Evolutionary conservation across 2,797 vertebrate genomes (phyloP), one percentile per base, ranked within the genome.

Genomic region (Spheniscus humboldti): DNA sequence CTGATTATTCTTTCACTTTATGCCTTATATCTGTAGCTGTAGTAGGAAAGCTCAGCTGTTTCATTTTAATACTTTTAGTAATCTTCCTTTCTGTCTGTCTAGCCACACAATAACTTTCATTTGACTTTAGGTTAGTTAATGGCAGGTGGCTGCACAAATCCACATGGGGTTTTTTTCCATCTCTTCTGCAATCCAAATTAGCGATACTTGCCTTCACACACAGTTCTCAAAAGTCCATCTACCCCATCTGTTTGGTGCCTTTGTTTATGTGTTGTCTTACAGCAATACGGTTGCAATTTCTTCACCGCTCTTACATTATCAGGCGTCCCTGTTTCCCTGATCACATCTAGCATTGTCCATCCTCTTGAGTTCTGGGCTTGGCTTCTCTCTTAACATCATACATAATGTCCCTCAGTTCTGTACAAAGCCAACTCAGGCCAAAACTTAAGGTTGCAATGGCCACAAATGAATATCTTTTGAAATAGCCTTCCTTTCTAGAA

Each of bases 271-370:
- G 43, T 30, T 87, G 76, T 83, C 92, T 94, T n/a, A 73, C 55
- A 90, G 92, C 92, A 94, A 92, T 92, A 90, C 73, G 91, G 92
- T 90, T 91, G 92, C 50, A 85, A 80, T 96, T 97, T 97, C 92
- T 96, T 94, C 43, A 55, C 63, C 2, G 8, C 74, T 92, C 56
- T 86, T n/a, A 72, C 28, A 68, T 47, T 74, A 67, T 53, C 23
- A 66, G 25, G 56, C 48, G 28, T 88, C 90, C 89, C 94, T 91
- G 0, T 91, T 93, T 94, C 50, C 79, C 57, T 88, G 76, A 35
- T 84, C 39, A 28, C 81, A 82, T 85, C 75, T 86, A 90, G 13
- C 2, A 45, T 62, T 91, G 87, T 67, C 89, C 30, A 5, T 88
- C 50, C 62, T 88, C 64, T 62, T 33, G 66, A 60, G 59, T 67